Evolutionary conservation across 1,140 invertebrate genomes (phyloP), one percentile per base, ranked within the genome.

Genomic region (Papilio helenus): DNA sequence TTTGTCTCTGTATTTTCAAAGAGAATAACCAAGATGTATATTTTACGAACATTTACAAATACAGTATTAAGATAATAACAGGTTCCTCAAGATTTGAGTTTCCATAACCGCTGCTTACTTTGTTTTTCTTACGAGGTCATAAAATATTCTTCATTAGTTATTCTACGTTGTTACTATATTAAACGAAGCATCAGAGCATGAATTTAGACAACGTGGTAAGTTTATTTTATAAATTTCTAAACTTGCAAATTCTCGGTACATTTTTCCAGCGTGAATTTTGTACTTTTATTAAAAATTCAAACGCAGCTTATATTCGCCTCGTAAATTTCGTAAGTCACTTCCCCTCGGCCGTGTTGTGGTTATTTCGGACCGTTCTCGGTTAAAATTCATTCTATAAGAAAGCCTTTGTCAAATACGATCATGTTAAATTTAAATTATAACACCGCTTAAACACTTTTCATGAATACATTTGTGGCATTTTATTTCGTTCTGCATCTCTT

Each of bases 251-350:
- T 68, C 61, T 68, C 23, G 23, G 61, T 29, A 29, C 29, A 68
- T 29, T 61, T 61, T 61, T 29, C 61, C 61, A 68, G 26, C 26
- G 26, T 68, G 23, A 68, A 68, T 68, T 68, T 68, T 68, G 26
- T 68, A 68, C 16, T 68, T 29, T 68, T 68, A 68, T 68, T 68
- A 68, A 68, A 68, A 29, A 16, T 29, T 68, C 16, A 18, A 68
- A 68, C 61, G 34, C 61, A 68, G 26, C 23, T 68, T 68, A 68
- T 68, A 68, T 68, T 68, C 26, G 61, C 61, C 61, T 68, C 61
- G 26, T 68, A 68, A 68, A 68, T 68, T 68, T 68, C 14, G 26
- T 68, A 26, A 29, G 26, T 68, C 61, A 29, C 61, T 68, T 68
- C 61, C 61, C 61, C 61, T 68, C 10, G 2, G 12, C 55, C 26